These are phyloP conservation scores for Heteractis magnifica DNA, from an alignment of 92 coral and sea anemone genomes.

Conservation along the genomic window DNA sequence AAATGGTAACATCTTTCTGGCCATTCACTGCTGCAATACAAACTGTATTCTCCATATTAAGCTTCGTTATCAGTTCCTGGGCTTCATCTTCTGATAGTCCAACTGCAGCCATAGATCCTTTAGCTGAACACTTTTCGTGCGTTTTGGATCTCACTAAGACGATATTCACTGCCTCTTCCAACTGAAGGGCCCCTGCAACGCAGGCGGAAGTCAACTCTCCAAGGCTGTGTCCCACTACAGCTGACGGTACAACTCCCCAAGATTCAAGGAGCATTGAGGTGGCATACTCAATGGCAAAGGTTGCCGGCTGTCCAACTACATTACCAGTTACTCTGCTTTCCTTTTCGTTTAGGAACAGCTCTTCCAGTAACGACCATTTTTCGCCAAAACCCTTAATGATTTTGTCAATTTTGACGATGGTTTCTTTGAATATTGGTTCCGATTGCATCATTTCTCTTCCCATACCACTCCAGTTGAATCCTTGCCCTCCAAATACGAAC, in stretches of 20 bases:
- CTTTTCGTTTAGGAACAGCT: constrained; percentile 44
- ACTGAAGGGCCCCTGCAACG: constrained; percentile 57
- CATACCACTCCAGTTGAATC: constrained; percentile 87
- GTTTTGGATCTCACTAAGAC: constrained; percentile 63
- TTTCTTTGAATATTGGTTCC: constrained; percentile 65
- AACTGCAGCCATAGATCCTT: constrained; percentile 86
- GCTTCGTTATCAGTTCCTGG: constrained; percentile 30
- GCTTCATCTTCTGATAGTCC: constrained; percentile 73
- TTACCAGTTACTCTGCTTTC: constrained; percentile 34
- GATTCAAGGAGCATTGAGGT: constrained; percentile 70
- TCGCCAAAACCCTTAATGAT: constrained; percentile 52
- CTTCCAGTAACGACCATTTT: constrained; percentile 62
- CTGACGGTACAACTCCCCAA: constrained; percentile 83
- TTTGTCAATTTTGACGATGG: constrained; percentile 46
- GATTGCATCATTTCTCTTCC: constrained; percentile 65
- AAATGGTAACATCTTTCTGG: constrained; percentile 63
- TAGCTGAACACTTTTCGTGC: constrained; percentile 71
- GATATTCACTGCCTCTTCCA: constrained; percentile 67
- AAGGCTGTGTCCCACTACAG: constrained; percentile 92
- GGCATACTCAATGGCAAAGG: constrained; percentile 80
- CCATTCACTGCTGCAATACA: constrained; percentile 79
- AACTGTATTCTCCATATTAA: constrained; percentile 49
- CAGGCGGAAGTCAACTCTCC: constrained; percentile 92
- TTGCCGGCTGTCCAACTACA: constrained; percentile 71
- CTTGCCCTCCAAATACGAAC: constrained; percentile 90